Conservation (phyloP, 2,888 invertebrate species). For the Tetranychus truncatus region DNA sequence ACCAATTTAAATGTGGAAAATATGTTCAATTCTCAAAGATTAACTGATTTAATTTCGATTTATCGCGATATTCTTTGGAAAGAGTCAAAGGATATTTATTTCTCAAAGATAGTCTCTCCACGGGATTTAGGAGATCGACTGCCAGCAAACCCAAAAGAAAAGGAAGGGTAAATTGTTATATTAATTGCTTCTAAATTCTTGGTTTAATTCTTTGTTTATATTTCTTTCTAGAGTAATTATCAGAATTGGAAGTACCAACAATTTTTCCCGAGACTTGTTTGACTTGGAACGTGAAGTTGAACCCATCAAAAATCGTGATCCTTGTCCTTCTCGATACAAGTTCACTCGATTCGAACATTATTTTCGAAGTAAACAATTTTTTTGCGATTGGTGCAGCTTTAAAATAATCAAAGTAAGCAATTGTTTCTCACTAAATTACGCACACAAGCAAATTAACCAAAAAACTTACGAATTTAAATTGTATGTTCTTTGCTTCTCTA, state of each 20-base stretch:
- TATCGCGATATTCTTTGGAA: constrained; percentile 57
- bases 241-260: constrained; percentile 53
- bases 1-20: constrained; percentile 76
- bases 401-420: constrained; percentile 44
- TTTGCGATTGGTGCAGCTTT: constrained; percentile 75
- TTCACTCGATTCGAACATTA: constrained; percentile 63
- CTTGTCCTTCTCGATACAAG: constrained; percentile 64
- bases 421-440: background rate
- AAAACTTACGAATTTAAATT: background rate
- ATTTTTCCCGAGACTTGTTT: constrained; percentile 50
- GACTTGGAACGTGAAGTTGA: constrained; percentile 43
- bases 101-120: constrained; percentile 66
- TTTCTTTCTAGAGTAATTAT: constrained; percentile 46
- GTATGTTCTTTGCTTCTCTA: background rate
- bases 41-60: constrained; percentile 55
- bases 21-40: constrained; percentile 52
- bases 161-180: constrained; percentile 53
- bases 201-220: background rate
- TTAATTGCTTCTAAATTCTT: background rate
- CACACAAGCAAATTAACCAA: background rate
- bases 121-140: constrained; percentile 62
- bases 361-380: constrained; percentile 57
- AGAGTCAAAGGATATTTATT: constrained; percentile 44
- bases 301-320: constrained; percentile 53
- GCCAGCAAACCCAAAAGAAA: constrained; percentile 60